A percentile compares a stretch with the other conserved stretches of the same genome.
Evolutionary conservation across 2,113 vertebrate genomes (phyloP).

Genomic region (Engystomops pustulosus): DNA sequence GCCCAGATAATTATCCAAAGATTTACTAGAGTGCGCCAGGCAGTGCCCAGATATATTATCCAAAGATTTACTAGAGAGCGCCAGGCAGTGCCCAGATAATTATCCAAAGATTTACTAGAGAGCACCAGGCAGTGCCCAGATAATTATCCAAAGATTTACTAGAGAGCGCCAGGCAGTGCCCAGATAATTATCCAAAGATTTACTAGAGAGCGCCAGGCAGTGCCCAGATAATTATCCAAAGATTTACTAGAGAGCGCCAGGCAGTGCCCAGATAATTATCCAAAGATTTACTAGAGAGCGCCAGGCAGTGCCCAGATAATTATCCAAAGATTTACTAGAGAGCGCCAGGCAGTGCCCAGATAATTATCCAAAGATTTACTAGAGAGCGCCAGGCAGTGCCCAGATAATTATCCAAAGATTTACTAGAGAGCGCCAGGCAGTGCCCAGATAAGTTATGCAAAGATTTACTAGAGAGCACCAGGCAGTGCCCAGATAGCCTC

Average conservation of each 20-base stretch:
- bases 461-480: not conserved
- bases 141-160: too few relatives aligned
- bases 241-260: too few relatives aligned
- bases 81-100: not conserved
- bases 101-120: not conserved
- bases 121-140: not conserved
- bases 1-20: not conserved
- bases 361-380: not conserved
- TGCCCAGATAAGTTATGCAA: not conserved
- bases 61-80: not conserved
- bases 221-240: too few relatives aligned
- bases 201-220: too few relatives aligned
- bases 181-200: too few relatives aligned
- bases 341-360: not conserved
- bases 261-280: too few relatives aligned
- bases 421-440: not conserved
- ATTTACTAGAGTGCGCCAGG: too few relatives aligned
- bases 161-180: too few relatives aligned
- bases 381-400: not conserved
- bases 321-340: too few relatives aligned
- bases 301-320: too few relatives aligned
- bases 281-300: too few relatives aligned
- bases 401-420: not conserved
- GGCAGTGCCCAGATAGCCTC: not conserved
- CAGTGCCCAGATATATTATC: not conserved